Evolutionary conservation across 1,140 invertebrate species (phyloP), one percentile per base, ranked within the genome.

Genomic region (Dysdera silvatica): DNA sequence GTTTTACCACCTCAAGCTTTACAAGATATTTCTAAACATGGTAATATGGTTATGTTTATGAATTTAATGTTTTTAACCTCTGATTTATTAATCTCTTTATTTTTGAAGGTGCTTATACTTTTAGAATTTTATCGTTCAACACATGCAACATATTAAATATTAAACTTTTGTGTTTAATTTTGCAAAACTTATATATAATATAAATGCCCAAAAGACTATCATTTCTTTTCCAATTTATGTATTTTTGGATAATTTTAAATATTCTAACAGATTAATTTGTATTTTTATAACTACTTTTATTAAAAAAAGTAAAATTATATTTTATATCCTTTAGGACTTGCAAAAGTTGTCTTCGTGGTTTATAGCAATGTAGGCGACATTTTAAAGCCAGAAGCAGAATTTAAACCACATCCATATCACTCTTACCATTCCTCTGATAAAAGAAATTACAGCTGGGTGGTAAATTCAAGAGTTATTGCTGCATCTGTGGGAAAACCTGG

Each of bases 381-480:
- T 18, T 28, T 69, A 3, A 69, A 63, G 41, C 66, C 68, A 8
- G 65, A 66, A 41, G 33, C 37, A 18, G 52, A 40, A 2, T 61
- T 32, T 18, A 32, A 35, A 6, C 47, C 41, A 32, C 45, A 37
- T 2, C 16, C 35, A 37, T 18, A 32, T 57, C 23, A 20, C 20
- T 18, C 24, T 45, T 18, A 23, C 12, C 54, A 18, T 4, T 45
- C 20, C 29, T 45, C 77, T 76, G 32, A 37, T 12, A 60, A 60
- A 32, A 41, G 53, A 32, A 56, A 66, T 47, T 49, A 59, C 3
- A 71, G 70, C 29, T 81, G 81, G 67, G 80, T 89, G 40, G 79
- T 95, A 51, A 93, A 91, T 75, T 90, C 88, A 55, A 88, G 89
- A 80, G 86, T 96, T n/a, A 89, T 97, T 43, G 59, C 65, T 24